Evolutionary conservation across 2,888 invertebrate genomes (phyloP), one percentile per base, ranked within the genome.

Genomic region (Oscheius sp.): DNA sequence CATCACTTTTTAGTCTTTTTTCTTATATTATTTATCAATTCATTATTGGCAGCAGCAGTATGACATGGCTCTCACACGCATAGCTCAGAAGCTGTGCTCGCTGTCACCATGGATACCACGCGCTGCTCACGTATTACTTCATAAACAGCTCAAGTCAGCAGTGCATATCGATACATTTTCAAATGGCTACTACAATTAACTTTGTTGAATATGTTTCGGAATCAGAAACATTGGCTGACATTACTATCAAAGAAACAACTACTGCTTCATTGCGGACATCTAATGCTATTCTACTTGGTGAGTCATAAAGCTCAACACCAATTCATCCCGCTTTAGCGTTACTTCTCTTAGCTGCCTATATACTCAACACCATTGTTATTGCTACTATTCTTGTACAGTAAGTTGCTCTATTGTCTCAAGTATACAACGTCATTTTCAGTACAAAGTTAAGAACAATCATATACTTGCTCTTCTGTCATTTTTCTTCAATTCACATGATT

Each of bases 161-260:
- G 8, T 12, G n/a, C 6, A 10, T 46, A 15, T 46, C 6, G 10
- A n/a, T n/a, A n/a, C n/a, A n/a, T n/a, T n/a, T n/a, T n/a, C 37
- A 42, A 42, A 42, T 42, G 42, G 33, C 31, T n/a, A 33, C 29
- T 20, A 34, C 37, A 17, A 48, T 37, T 5, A 23, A 34, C 1
- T 50, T 27, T 20, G 71, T 82, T 1, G 78, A 82, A 58, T 83
- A 78, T 65, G 83, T 83, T 10, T 53, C 74, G 1, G 75, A 76
- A 33, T 78, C 77, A 1, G 83, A 83, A 48, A 83, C 83, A 15
- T 65, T 83, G 17, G 82, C 83, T 0, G 79, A 82, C 58, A 74
- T 77, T 5, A 75, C 82, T 8, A 69, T 78, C 3, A 77, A 70
- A 31, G 80, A 80, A 55, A 77, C 74, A 12, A 70, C 74, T n/a